These are phyloP conservation scores for Tanypteryx hageni DNA, from an alignment of 2,888 invertebrate genomes.

Conservation along the genomic window DNA sequence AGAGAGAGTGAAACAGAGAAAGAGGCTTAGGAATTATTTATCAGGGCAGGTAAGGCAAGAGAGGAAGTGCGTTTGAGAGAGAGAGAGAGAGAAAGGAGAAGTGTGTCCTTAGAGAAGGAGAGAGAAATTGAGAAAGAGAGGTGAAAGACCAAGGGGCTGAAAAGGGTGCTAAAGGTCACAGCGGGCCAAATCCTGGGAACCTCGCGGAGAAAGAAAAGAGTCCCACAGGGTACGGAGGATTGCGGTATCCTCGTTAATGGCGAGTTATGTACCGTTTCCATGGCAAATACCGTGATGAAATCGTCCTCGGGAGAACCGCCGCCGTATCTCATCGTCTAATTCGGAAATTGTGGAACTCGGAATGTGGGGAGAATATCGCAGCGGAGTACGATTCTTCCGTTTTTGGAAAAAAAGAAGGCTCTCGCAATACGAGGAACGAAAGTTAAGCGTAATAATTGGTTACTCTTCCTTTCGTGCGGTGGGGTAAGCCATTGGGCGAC, in stretches of 20 bases:
- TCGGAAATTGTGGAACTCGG: background rate
- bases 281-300: background rate
- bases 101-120: constrained; percentile 1
- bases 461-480: too few relatives aligned
- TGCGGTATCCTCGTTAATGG: background rate
- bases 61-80: background rate
- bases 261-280: background rate
- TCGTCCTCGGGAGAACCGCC: background rate
- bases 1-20: background rate
- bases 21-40: background rate
- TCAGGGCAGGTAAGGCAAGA: background rate
- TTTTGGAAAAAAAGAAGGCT: too few relatives aligned
- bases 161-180: background rate
- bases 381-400: background rate
- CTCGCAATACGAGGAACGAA: too few relatives aligned
- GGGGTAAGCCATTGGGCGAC: too few relatives aligned
- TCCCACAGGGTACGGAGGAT: background rate
- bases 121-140: background rate
- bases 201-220: background rate
- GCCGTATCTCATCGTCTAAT: background rate
- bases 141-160: background rate
- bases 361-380: background rate
- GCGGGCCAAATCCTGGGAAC: background rate
- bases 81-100: background rate
- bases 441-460: too few relatives aligned